Base-by-base conservation (phyloP, 2,113 vertebrate species). In the Alexandromys fortis region DNA sequence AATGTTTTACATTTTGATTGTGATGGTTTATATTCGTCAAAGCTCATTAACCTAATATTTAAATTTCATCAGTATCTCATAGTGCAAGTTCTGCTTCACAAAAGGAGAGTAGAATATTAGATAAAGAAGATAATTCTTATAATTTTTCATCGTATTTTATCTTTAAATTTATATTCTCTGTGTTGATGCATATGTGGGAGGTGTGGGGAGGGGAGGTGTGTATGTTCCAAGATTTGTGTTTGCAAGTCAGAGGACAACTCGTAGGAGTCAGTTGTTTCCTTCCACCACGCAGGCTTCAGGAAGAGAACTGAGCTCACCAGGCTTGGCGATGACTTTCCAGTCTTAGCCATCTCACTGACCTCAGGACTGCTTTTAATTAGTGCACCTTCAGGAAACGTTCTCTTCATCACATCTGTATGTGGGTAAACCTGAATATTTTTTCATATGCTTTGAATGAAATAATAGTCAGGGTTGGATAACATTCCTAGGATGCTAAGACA, bases 1-100 rank as follows among this genome's bases (percentile, higher is more conserved):
- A 52, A 82, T 65, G 11, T 61, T 58, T 38, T 61, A 38, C 82
- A 26, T 75, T 58, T 65, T 52, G 24, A 82, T 30, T 73, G 28
- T 83, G 26, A 79, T 79, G 4, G 24, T 19, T 11, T 19, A 65
- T 72, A 83, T 78, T 90, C 92, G 55, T 26, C 55, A 90, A 96
- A 92, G 78, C 61, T 92, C 47, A 87, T 67, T 75, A 78, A 97
- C 95, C 22, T 21, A 63, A 94, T 21, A 17, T 30, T 95, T 87
- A 10, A 67, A 88, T 65, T 38, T 93, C 79, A 58, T 88, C 89
- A 93, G 72, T 89, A 7, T 89, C 26, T 1, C 9, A 24, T 85
- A 49, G 82, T 38, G 38, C 22, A 68, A 92, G 85, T 89, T 76
- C 87, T 72, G 13, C 7, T 75, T 95, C 82, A 76, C 5, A 26